Conservation (phyloP, 2,888 invertebrate genomes). For the Calephelis perditalis region DNA sequence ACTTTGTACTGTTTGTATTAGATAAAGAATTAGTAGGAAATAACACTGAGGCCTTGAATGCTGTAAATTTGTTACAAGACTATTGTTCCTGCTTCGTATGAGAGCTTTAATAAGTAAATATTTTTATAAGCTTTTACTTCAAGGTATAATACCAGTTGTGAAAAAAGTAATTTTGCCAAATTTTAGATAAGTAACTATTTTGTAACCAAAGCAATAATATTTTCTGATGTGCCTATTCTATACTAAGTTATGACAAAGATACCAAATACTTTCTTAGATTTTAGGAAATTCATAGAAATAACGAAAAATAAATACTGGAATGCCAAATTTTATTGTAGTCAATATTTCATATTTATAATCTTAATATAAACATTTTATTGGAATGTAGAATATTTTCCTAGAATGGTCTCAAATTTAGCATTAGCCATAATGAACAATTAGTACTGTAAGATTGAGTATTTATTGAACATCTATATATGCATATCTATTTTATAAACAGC, state of each 20-base stretch:
- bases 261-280: conserved; percentile 59
- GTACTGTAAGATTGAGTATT: conserved; percentile 27
- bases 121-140: conserved; percentile 58
- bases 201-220: conserved; percentile 76
- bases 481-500: conserved; percentile 25
- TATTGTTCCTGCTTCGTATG: conserved; percentile 56
- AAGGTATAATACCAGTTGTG: conserved; percentile 52
- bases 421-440: conserved; percentile 56
- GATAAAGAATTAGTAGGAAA: conserved; percentile 48
- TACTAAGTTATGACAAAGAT: conserved; percentile 51
- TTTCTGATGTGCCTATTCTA: conserved; percentile 64
- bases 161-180: conserved; percentile 62
- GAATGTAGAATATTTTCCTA: conserved; percentile 34
- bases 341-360: conserved; percentile 30
- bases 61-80: conserved; percentile 46
- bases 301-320: conserved; percentile 30
- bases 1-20: conserved; percentile 60
- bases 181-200: conserved; percentile 69
- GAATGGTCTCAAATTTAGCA: conserved; percentile 48
- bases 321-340: conserved; percentile 36
- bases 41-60: conserved; percentile 51
- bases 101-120: conserved; percentile 60
- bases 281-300: conserved; percentile 39
- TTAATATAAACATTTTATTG: conserved; percentile 26
- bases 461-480: conserved; percentile 15